Evolutionary conservation across 2,888 invertebrate species (phyloP), one percentile per base, ranked within the genome.

Genomic region (Apocheima hispidaria): DNA sequence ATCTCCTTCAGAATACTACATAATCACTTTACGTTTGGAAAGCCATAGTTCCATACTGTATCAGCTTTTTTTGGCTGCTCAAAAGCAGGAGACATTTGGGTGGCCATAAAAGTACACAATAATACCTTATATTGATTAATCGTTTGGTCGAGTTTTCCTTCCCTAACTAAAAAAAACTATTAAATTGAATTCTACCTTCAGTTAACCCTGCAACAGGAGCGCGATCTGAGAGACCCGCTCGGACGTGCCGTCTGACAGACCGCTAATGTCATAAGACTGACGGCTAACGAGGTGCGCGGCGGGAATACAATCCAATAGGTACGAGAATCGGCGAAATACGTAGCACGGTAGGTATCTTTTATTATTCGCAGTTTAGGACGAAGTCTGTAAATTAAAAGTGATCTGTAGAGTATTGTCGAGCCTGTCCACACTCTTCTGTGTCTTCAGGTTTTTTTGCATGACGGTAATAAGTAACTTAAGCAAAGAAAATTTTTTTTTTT

Each of bases 201-300:
- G 58, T 68, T 73, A 73, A 72, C 71, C 65, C 53, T 73, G 49
- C 59, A 66, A 69, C 66, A 60, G 67, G 60, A 63, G 55, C 65
- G 54, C 38, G 71, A 68, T 77, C 65, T 68, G 46, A 63, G 63
- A 66, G 74, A 66, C 71, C 52, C 69, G 65, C 48, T 63, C 57
- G 65, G 69, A 75, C 74, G 74, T 76, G 73, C 69, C 66, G 65
- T 63, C 65, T 63, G 71, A 69, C 77, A 75, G 76, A 79, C 80
- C 83, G 77, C 83, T 87, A 85, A 88, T 84, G 84, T 84, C 83
- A 84, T 87, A 87, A 87, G 86, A 81, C 87, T 79, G 78, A 57
- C 66, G 72, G 68, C 82, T 87, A 86, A 88, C 84, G 82, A 86
- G 81, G 73, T 72, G 77, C 81, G 78, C 75, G 75, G 71, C 69